Evolutionary conservation across 2,888 invertebrate genomes (phyloP).

Genomic region (Drosophila mercatorum): DNA sequence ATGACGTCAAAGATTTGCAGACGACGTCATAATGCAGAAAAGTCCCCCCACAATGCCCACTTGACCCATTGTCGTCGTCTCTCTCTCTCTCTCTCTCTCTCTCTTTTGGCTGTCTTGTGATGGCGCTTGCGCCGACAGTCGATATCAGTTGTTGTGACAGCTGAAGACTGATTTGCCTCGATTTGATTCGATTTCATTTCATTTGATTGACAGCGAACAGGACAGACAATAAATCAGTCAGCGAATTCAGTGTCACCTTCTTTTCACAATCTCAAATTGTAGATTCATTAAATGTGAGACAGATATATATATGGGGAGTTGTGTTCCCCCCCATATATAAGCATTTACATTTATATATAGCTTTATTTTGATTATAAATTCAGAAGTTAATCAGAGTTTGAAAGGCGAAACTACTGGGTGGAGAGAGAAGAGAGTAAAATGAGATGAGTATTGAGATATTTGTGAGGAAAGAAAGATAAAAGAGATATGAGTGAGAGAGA

Average conservation of each 20-base stretch:
- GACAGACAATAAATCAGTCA: constrained; percentile 33
- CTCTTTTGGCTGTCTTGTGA: constrained; percentile 2
- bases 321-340: neutral
- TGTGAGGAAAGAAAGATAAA: neutral
- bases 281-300: neutral
- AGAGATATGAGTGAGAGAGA: neutral
- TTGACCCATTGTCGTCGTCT: constrained; percentile 18
- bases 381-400: too few species aligned
- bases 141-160: constrained; percentile 29
- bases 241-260: constrained; percentile 23
- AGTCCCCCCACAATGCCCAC: neutral
- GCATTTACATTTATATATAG: neutral
- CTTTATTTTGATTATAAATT: neutral
- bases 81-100: too few species aligned
- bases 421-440: neutral
- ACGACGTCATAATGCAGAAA: constrained; percentile 21
- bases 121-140: constrained; percentile 10
- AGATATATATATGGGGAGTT: neutral
- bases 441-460: neutral
- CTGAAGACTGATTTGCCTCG: constrained; percentile 14
- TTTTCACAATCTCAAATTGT: constrained; percentile 8
- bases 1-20: constrained; percentile 34
- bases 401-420: too few species aligned
- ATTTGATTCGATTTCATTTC: constrained; percentile 15
- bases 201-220: constrained; percentile 39